phyloP scores from a whole-genome alignment of 2,113 vertebrate genomes.

The Phoenicopterus ruber region DNA sequence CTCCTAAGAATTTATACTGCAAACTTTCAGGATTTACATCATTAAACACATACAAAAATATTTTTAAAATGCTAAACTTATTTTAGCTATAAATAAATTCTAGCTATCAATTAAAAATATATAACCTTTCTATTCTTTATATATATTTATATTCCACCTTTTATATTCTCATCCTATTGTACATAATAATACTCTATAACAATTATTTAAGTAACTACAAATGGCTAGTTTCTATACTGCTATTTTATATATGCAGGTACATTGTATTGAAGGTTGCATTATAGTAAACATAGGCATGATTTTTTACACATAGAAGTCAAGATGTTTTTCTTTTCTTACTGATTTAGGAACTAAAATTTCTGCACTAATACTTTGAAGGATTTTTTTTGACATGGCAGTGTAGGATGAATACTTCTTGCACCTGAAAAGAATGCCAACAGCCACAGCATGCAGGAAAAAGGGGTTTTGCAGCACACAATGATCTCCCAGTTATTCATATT shows the following conservation, averaged over 20 bases:
- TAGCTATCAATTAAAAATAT: background rate
- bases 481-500: too few species aligned
- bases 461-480: too few species aligned
- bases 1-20: background rate
- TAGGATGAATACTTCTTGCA: too few species aligned
- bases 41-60: background rate
- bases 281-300: background rate
- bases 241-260: background rate
- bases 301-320: background rate
- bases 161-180: background rate
- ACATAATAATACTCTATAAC: background rate
- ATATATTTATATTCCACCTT: background rate
- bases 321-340: background rate
- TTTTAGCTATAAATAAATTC: background rate
- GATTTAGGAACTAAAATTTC: background rate
- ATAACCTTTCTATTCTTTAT: background rate
- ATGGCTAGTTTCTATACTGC: background rate
- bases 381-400: too few species aligned
- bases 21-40: background rate
- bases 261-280: background rate
- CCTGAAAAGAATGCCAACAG: background rate
- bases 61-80: background rate
- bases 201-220: background rate
- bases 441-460: background rate
- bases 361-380: background rate